These are phyloP conservation scores for Diploscapter pachys DNA, from an alignment of 1,140 invertebrate species.

Conservation along the genomic window DNA sequence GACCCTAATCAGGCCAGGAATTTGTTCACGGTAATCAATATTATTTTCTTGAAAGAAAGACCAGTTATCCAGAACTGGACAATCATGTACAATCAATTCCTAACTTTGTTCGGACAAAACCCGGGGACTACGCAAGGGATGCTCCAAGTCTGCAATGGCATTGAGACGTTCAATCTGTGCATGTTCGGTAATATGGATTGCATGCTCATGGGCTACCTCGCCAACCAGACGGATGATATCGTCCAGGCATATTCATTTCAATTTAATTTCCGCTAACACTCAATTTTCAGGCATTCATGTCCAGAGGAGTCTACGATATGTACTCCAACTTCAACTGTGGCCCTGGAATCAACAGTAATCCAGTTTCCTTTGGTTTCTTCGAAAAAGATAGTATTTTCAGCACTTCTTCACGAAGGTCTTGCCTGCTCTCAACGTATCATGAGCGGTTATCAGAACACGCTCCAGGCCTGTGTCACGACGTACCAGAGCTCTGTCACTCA, in stretches of 20 bases:
- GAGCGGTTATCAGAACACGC: slow-evolving; percentile 11
- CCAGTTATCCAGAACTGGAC: slow-evolving; percentile 18
- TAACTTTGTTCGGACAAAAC: slow-evolving; percentile 27
- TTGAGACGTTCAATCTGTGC: slow-evolving; percentile 24
- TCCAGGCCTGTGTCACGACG: slow-evolving; percentile 17
- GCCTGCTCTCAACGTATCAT: slow-evolving; percentile 26
- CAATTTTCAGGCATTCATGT: slow-evolving; percentile 21
- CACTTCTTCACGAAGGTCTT: slow-evolving; percentile 22
- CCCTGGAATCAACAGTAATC: slow-evolving; percentile 24
- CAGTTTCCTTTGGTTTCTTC: background rate
- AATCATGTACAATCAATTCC: slow-evolving; percentile 31
- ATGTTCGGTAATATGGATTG: slow-evolving; percentile 9
- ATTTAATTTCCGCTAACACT: background rate
- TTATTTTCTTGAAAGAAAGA: background rate
- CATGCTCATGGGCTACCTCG: slow-evolving; percentile 13
- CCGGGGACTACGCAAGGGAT: slow-evolving; percentile 15
- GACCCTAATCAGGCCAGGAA: background rate
- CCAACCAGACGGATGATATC: slow-evolving; percentile 17
- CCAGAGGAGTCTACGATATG: slow-evolving; percentile 3
- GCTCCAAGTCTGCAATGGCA: slow-evolving; percentile 22
- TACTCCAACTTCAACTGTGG: slow-evolving; percentile 30
- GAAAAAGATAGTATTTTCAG: slow-evolving; percentile 20
- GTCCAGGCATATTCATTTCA: background rate
- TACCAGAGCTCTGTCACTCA: slow-evolving; percentile 17
- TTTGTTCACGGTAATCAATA: slow-evolving; percentile 2